phyloP scores from a whole-genome alignment of 2,888 invertebrate genomes.

The Eueremaeus valkanovi region DNA sequence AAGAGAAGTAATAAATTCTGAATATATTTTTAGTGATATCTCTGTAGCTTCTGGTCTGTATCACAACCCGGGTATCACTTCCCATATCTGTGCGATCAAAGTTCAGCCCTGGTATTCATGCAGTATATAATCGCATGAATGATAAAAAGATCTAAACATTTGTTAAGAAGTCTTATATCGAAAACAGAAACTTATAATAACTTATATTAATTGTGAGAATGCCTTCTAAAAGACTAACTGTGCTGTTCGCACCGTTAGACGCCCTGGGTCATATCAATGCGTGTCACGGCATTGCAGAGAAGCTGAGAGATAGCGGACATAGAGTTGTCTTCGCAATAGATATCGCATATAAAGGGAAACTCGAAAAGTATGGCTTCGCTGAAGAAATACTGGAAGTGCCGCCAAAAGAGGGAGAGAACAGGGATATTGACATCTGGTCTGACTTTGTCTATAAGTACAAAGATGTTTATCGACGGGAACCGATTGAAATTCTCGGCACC shows the following conservation, averaged over 20 bases:
- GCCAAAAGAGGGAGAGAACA: not conserved
- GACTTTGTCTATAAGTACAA: not conserved
- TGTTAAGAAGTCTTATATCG: too few relatives aligned
- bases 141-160: too few relatives aligned
- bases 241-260: conserved; percentile 25
- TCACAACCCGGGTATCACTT: too few relatives aligned
- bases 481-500: not conserved
- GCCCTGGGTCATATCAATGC: conserved; percentile 34
- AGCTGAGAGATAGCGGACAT: conserved; percentile 23
- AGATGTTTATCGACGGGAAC: not conserved
- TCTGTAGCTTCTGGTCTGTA: too few relatives aligned
- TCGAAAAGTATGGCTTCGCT: conserved; percentile 4
- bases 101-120: too few relatives aligned
- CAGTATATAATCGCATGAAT: too few relatives aligned
- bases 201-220: too few relatives aligned
- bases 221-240: not conserved
- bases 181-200: too few relatives aligned
- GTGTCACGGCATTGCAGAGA: conserved; percentile 7
- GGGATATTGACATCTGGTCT: not conserved
- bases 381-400: not conserved
- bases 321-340: conserved; percentile 20
- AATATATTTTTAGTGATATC: too few relatives aligned
- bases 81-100: too few relatives aligned
- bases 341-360: not conserved
- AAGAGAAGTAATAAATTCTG: too few relatives aligned